Evolutionary conservation across 2,888 invertebrate genomes (phyloP).

Genomic region (Meandrusa payeni): DNA sequence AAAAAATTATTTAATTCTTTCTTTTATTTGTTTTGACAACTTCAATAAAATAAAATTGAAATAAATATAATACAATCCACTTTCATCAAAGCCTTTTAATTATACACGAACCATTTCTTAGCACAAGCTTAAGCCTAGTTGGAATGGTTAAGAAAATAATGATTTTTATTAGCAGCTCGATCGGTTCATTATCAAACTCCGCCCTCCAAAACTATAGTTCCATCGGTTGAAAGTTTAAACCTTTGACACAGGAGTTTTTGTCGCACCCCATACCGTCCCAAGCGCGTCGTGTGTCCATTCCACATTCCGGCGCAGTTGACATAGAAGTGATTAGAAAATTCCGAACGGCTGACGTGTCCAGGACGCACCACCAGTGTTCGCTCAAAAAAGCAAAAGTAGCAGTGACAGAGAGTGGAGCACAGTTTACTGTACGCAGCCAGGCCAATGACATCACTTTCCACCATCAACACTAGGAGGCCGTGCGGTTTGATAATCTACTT

Average conservation of each 20-base stretch:
- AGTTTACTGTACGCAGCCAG: conserved; percentile 57
- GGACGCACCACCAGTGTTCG: conserved; percentile 61
- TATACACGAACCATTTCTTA: no score
- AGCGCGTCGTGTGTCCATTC: conserved; percentile 30
- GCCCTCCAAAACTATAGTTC: no score
- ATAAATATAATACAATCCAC: no score
- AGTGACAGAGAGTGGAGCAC: conserved; percentile 55
- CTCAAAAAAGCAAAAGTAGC: conserved; percentile 72
- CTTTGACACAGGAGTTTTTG: conserved; percentile 4
- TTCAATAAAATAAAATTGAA: no score
- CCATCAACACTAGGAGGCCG: conserved; percentile 37
- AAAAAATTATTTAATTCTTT: no score
- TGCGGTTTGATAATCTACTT: conserved; percentile 39
- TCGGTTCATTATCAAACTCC: no score
- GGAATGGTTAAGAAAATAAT: no score
- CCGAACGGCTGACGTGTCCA: conserved; percentile 64
- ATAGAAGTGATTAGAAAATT: conserved; percentile 59
- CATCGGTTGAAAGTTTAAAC: no score
- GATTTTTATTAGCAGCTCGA: no score
- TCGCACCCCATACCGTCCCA: conserved; percentile 37
- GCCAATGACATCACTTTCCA: conserved; percentile 67
- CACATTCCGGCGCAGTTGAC: conserved; percentile 18
- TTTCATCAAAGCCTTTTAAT: no score
- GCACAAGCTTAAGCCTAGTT: no score
- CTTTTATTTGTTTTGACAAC: no score